phyloP scores from a whole-genome alignment of 1,140 invertebrate species.

The Polypedilum vanderplanki region DNA sequence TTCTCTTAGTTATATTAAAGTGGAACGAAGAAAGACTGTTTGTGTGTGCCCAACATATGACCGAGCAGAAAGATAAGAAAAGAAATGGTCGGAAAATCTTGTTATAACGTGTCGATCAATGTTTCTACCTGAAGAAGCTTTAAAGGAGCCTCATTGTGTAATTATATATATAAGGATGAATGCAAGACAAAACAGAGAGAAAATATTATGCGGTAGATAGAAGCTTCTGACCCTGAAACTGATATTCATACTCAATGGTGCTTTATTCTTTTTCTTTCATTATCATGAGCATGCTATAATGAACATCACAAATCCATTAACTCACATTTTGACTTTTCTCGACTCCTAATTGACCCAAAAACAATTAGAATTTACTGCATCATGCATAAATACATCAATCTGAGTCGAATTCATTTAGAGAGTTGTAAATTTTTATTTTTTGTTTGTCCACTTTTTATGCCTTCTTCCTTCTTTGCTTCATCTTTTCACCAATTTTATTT shows the following conservation, averaged over 20 bases:
- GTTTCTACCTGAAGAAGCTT: neutral
- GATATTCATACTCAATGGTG: too few relatives aligned
- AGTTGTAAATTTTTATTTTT: conserved; percentile 8
- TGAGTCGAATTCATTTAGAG: neutral
- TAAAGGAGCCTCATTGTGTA: too few relatives aligned
- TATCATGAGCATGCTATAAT: neutral
- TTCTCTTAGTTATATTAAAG: neutral
- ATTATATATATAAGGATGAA: too few relatives aligned
- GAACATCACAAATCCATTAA: conserved; percentile 24
- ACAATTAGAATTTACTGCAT: neutral
- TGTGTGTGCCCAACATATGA: neutral
- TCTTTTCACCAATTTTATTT: neutral
- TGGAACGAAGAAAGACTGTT: neutral
- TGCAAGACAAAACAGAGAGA: too few relatives aligned
- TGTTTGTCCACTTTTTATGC: conserved; percentile 27
- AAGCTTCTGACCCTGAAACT: too few relatives aligned
- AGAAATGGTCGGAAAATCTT: neutral
- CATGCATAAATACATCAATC: neutral
- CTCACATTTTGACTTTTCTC: neutral
- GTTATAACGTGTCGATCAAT: conserved; percentile 6
- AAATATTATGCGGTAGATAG: too few relatives aligned
- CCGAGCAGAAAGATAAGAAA: neutral
- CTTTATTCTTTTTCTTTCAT: too few relatives aligned
- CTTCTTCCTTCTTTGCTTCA: neutral
- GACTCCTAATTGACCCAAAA: neutral